Evolutionary conservation across 2,888 invertebrate species (phyloP).

Genomic region (Drosophila antonietae): DNA sequence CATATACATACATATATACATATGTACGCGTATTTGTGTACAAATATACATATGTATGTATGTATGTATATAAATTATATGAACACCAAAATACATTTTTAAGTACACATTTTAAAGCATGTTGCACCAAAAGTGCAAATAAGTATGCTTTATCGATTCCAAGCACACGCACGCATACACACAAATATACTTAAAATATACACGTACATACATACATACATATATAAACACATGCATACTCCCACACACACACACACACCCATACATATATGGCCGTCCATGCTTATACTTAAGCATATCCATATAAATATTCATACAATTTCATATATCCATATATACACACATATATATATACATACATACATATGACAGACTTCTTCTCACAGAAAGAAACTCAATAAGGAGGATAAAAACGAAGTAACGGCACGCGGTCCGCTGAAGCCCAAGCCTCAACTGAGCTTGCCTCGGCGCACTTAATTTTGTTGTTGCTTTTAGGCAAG

Average conservation of each 20-base stretch:
- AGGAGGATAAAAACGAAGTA: slow-evolving; percentile 67
- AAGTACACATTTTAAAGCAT: slow-evolving; percentile 67
- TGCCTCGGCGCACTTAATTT: slow-evolving; percentile 64
- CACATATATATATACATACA: not conserved
- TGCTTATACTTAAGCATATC: slow-evolving; percentile 8
- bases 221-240: not conserved
- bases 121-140: slow-evolving; percentile 78
- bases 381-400: slow-evolving; percentile 52
- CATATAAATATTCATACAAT: slow-evolving; percentile 11
- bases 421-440: slow-evolving; percentile 48
- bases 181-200: slow-evolving; percentile 1
- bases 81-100: slow-evolving; percentile 26
- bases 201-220: not conserved
- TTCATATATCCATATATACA: slow-evolving; percentile 1
- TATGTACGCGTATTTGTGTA: not conserved
- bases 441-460: slow-evolving; percentile 56
- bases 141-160: slow-evolving; percentile 79
- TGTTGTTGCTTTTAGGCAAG: slow-evolving; percentile 47
- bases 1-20: not conserved
- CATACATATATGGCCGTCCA: not conserved
- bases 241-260: not conserved
- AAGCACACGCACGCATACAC: slow-evolving; percentile 12
- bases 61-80: slow-evolving; percentile 16
- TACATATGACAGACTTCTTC: slow-evolving; percentile 34
- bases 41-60: not conserved